Evolutionary conservation across 1,140 invertebrate species (phyloP).

Genomic region (Drosophila subpulchrella): DNA sequence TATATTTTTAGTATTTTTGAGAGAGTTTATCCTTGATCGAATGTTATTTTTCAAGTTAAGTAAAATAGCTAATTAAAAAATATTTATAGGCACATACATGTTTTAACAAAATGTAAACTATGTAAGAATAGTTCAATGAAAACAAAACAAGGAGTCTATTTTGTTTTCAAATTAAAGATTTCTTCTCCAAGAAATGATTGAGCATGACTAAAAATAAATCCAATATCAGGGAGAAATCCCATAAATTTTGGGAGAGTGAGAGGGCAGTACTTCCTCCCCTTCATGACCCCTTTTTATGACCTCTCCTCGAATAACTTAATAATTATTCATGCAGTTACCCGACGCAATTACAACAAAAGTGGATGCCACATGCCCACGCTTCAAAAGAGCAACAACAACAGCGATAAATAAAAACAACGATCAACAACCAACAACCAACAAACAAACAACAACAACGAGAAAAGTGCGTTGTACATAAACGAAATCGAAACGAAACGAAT

Average conservation of each 20-base stretch:
- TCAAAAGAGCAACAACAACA: conserved; percentile 43
- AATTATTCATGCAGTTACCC: conserved; percentile 80
- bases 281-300: conserved; percentile 14
- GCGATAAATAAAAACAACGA: conserved; percentile 38
- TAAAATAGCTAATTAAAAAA: too few species aligned
- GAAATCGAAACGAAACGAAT: conserved; percentile 78
- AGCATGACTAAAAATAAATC: conserved; percentile 25
- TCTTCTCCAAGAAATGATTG: conserved; percentile 18
- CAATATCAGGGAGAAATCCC: conserved; percentile 15
- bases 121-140: not conserved
- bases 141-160: not conserved
- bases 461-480: conserved; percentile 63
- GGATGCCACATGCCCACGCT: conserved; percentile 74
- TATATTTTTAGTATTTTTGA: too few species aligned
- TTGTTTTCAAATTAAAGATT: conserved; percentile 18
- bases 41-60: too few species aligned
- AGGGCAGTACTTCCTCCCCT: not conserved
- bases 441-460: conserved; percentile 25
- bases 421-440: conserved; percentile 42
- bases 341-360: conserved; percentile 72
- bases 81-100: not conserved
- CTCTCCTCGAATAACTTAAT: conserved; percentile 67
- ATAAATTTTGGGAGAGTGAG: conserved; percentile 10
- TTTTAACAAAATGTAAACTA: not conserved
- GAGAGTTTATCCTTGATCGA: too few species aligned